A percentile compares a stretch with the other conserved stretches of the same genome.
Evolutionary conservation across 2,888 invertebrate species (phyloP).

Genomic region (Drosophila lutescens): DNA sequence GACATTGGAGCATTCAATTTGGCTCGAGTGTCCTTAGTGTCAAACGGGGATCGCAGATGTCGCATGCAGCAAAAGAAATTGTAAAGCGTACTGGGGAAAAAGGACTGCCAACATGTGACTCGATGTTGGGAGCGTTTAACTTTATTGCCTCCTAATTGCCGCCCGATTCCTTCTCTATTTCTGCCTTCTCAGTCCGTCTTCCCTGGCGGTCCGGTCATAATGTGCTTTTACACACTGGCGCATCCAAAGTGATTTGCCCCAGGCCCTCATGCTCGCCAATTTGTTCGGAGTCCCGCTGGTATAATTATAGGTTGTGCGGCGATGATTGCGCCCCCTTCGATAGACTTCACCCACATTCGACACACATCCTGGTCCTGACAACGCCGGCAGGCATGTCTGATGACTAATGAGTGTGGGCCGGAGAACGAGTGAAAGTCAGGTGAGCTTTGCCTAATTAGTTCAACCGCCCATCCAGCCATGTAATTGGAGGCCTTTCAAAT

Average conservation of each 20-base stretch:
- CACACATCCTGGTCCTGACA: constrained; percentile 43
- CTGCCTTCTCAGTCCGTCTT: constrained; percentile 2
- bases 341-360: neutral
- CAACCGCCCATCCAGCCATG: constrained; percentile 42
- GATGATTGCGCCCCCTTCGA: constrained; percentile 21
- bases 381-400: constrained; percentile 55
- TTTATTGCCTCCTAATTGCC: constrained; percentile 78
- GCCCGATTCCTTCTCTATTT: constrained; percentile 14
- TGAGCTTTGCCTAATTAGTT: constrained; percentile 69
- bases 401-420: constrained; percentile 43
- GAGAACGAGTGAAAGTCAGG: constrained; percentile 54
- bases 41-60: constrained; percentile 58
- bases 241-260: constrained; percentile 14
- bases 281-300: constrained; percentile 74
- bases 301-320: constrained; percentile 66
- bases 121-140: constrained; percentile 51
- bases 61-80: constrained; percentile 54
- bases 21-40: constrained; percentile 53
- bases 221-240: neutral
- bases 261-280: constrained; percentile 47
- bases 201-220: constrained; percentile 37
- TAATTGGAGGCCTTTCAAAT: constrained; percentile 58
- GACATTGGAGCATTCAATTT: constrained; percentile 66
- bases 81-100: neutral
- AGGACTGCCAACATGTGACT: constrained; percentile 30